These are phyloP conservation scores for Percopsis transmontana DNA, from an alignment of 2,113 vertebrate genomes.

Conservation along the genomic window DNA sequence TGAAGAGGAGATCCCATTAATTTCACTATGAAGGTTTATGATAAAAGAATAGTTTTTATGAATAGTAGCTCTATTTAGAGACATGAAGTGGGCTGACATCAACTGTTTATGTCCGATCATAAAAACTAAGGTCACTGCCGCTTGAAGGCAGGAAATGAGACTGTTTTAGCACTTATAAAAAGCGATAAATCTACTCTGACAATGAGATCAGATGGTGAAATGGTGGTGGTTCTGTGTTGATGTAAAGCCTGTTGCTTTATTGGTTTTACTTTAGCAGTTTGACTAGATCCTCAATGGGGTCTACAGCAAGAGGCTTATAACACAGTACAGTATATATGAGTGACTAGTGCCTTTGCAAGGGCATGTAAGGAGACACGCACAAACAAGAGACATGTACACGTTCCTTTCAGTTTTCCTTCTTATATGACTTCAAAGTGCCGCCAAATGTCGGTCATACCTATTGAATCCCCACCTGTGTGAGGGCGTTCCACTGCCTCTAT, in stretches of 20 bases:
- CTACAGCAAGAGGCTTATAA: background rate
- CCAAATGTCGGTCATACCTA: constrained; percentile 57
- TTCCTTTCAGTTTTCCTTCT: constrained; percentile 43
- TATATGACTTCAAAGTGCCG: constrained; percentile 43
- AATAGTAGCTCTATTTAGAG: constrained; percentile 59
- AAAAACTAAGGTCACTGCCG: constrained; percentile 49
- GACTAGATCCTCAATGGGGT: background rate
- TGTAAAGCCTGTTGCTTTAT: background rate
- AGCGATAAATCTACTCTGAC: constrained; percentile 35
- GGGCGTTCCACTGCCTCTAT: constrained; percentile 43
- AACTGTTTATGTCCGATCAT: constrained; percentile 40
- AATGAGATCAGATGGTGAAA: constrained; percentile 11
- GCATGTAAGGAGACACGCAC: constrained; percentile 27
- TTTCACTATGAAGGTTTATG: constrained; percentile 45
- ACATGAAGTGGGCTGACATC: constrained; percentile 53
- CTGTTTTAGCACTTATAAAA: constrained; percentile 7
- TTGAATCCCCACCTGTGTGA: constrained; percentile 63
- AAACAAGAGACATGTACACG: background rate
- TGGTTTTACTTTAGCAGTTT: background rate
- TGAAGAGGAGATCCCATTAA: constrained; percentile 29
- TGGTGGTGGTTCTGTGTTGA: constrained; percentile 2
- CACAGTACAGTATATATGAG: background rate
- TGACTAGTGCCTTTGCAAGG: constrained; percentile 28
- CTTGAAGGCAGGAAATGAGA: constrained; percentile 37
- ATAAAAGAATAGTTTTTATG: constrained; percentile 44